Evolutionary conservation across 2,113 vertebrate genomes (phyloP), one percentile per base, ranked within the genome.

Genomic region (Scartelaos histophorus): DNA sequence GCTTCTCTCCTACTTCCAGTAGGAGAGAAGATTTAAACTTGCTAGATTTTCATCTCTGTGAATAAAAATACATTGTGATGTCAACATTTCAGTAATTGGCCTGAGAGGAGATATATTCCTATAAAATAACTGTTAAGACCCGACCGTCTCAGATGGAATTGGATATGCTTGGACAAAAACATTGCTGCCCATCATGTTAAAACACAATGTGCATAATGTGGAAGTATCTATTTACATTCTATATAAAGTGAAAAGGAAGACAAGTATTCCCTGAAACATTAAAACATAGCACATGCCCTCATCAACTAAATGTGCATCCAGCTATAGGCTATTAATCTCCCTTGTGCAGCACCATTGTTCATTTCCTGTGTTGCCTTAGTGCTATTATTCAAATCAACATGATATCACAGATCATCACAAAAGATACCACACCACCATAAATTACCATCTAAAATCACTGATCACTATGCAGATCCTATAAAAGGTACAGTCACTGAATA

Each of bases 351-450:
- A 0, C 3, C 46, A 10, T 19, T 16, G 58, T 62, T 70, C 57
- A 73, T 76, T 70, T 73, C 73, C 73, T 57, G 19, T n/a, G 70
- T 65, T 71, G 19, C 58, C 68, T 69, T 56, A 19, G 64, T 34
- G n/a, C 68, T 1, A 61, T 74, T 51, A 68, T 66, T 82, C 73
- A 80, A 65, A 67, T 67, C 57, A 74, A 69, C 76, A 25, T 1
- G 25, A 38, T 56, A 25, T 47, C 66, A 49, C 12, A 17, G 43
- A 78, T 35, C 76, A 47, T 73, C 60, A 43, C 45, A 13, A 22
- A 21, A 21, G 19, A 62, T 22, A 54, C 61, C 54, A 34, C 6
- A 38, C 60, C 15, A 43, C 49, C 71, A 56, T 71, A 51, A 73
- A 74, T 74, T n/a, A 74, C 22, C 60, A 38, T 38, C 21, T 16